Evolutionary conservation across 2,113 vertebrate genomes (phyloP).

Genomic region (Nicator chloris): DNA sequence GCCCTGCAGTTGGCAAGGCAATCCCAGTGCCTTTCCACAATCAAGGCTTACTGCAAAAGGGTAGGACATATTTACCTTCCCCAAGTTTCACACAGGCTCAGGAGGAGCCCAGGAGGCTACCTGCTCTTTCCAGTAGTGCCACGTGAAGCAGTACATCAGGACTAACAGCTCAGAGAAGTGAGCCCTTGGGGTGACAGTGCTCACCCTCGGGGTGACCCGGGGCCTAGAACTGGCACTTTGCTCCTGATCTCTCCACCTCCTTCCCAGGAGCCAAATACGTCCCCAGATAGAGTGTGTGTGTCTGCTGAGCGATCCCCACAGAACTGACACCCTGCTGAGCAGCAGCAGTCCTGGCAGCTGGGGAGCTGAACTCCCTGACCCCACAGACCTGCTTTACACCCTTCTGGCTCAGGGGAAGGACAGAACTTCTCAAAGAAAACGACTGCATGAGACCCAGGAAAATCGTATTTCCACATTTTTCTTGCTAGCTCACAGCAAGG

Average conservation of each 20-base stretch:
- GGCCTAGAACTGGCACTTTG: not conserved
- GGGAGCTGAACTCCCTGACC: not conserved
- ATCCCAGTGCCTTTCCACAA: not conserved
- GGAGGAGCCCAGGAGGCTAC: not conserved
- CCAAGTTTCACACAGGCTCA: not conserved
- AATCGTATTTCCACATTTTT: not conserved
- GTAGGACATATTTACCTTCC: not conserved
- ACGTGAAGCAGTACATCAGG: not conserved
- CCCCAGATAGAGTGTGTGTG: not conserved
- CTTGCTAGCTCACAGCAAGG: not conserved
- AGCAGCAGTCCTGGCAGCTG: not conserved
- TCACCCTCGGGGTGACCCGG: rapidly evolving
- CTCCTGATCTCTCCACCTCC: not conserved
- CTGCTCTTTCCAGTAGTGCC: not conserved
- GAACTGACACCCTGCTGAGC: not conserved
- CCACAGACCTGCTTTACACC: not conserved
- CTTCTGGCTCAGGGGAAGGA: not conserved
- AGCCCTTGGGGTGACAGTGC: not conserved
- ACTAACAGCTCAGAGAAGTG: not conserved
- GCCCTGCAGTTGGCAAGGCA: not conserved
- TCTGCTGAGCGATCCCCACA: not conserved
- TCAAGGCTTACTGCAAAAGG: not conserved
- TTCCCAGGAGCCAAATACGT: not conserved
- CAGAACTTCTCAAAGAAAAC: not conserved
- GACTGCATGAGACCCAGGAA: rapidly evolving